phyloP scores from a whole-genome alignment of 2,113 vertebrate species.

The Hemiprocne comata region DNA sequence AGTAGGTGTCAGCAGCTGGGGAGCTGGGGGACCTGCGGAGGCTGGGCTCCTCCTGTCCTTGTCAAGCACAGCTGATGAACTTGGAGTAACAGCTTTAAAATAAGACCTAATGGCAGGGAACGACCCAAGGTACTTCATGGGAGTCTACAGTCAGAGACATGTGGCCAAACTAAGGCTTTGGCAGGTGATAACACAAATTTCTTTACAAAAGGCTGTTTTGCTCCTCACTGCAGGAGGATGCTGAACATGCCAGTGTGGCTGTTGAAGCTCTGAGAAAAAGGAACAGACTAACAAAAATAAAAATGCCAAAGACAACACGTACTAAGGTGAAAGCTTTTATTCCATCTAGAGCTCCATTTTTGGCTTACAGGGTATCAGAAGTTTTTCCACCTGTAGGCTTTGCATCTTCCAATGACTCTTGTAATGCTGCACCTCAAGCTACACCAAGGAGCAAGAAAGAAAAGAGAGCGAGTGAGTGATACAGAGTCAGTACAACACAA shows the following conservation, averaged over 20 bases:
- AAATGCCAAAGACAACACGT: neutral
- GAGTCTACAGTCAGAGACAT: neutral
- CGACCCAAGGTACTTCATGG: neutral
- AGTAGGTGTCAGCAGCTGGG: neutral
- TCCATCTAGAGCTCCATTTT: neutral
- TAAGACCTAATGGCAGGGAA: neutral
- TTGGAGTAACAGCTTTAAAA: neutral
- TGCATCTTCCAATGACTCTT: neutral
- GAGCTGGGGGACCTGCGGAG: neutral
- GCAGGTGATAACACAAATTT: neutral
- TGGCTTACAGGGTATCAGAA: neutral
- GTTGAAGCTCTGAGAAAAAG: neutral
- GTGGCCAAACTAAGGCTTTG: neutral
- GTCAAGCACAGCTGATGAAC: neutral
- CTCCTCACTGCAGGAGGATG: neutral
- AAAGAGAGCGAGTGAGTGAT: neutral
- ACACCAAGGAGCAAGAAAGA: neutral
- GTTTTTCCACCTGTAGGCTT: neutral
- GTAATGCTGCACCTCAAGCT: neutral
- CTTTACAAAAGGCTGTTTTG: neutral
- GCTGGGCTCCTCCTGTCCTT: neutral
- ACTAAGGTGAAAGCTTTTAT: slow-evolving; percentile 33
- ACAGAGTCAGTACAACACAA: neutral
- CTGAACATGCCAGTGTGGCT: neutral
- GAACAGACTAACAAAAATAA: neutral